Percentiles rank a stretch among this genome's conserved stretches.
phyloP scores from a whole-genome alignment of 2,888 invertebrate species.

The Emmelina monodactyla region DNA sequence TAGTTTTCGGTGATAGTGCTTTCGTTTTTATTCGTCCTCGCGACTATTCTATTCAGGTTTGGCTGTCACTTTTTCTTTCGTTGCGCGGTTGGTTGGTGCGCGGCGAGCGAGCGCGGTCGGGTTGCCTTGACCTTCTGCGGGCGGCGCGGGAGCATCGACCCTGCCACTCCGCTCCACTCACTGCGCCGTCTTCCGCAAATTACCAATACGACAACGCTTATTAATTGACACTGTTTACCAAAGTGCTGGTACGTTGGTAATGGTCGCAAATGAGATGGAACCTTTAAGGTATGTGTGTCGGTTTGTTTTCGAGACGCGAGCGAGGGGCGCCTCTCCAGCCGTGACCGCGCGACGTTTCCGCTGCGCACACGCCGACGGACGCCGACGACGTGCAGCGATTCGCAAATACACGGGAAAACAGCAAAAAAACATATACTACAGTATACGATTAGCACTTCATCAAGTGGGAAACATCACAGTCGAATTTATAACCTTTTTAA shows the following conservation, averaged over 20 bases:
- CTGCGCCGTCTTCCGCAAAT: constrained; percentile 21
- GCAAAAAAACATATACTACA: background rate
- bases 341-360: constrained; percentile 48
- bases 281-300: constrained; percentile 24
- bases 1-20: constrained; percentile 23
- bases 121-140: constrained; percentile 61
- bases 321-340: constrained; percentile 51
- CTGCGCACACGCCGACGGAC: constrained; percentile 26
- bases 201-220: no score
- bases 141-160: constrained; percentile 56
- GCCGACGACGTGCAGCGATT: background rate
- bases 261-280: constrained; percentile 46
- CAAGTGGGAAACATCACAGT: no score
- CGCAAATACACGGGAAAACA: background rate
- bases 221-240: no score
- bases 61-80: constrained; percentile 65
- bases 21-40: constrained; percentile 64
- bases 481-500: no score
- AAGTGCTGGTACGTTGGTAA: no score
- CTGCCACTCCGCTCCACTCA: constrained; percentile 16
- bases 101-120: constrained; percentile 41
- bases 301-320: constrained; percentile 26
- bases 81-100: constrained; percentile 28
- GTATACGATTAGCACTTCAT: no score
- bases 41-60: constrained; percentile 61